Evolutionary conservation across 2,888 invertebrate genomes (phyloP).

Genomic region (Ischnura elegans): DNA sequence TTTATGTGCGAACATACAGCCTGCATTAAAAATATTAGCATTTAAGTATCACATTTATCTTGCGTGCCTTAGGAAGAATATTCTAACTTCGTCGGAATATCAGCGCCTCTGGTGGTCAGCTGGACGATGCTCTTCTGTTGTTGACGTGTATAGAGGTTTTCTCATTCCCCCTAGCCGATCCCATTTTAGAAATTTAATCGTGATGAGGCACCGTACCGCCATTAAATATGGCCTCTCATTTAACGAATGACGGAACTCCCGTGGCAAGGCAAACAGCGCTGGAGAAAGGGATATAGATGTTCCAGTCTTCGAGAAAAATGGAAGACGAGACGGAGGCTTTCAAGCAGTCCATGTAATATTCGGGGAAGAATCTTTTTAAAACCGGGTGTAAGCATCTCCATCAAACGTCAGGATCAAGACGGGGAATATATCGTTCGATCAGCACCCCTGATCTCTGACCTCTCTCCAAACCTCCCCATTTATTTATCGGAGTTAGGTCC

Average conservation of each 20-base stretch:
- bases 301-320: not conserved
- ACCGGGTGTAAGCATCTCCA: conserved; percentile 11
- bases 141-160: no score
- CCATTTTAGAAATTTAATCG: not conserved
- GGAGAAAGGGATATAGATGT: conserved; percentile 31
- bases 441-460: conserved; percentile 60
- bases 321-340: not conserved
- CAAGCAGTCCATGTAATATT: conserved; percentile 15
- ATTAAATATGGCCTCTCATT: conserved; percentile 48
- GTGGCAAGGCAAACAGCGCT: not conserved
- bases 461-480: not conserved
- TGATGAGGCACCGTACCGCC: not conserved
- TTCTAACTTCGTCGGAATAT: no score
- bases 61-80: no score
- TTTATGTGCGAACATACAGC: no score
- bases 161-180: no score
- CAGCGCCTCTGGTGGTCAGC: no score
- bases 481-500: not conserved
- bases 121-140: no score
- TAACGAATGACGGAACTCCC: conserved; percentile 18
- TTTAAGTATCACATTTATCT: no score
- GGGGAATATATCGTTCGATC: conserved; percentile 30
- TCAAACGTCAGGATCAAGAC: conserved; percentile 47
- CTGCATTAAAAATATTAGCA: no score
- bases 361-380: not conserved